Percentiles rank a stretch among this genome's conserved stretches.
Evolutionary conservation across 2,888 invertebrate genomes (phyloP).

Genomic region (Nemurella pictetii): DNA sequence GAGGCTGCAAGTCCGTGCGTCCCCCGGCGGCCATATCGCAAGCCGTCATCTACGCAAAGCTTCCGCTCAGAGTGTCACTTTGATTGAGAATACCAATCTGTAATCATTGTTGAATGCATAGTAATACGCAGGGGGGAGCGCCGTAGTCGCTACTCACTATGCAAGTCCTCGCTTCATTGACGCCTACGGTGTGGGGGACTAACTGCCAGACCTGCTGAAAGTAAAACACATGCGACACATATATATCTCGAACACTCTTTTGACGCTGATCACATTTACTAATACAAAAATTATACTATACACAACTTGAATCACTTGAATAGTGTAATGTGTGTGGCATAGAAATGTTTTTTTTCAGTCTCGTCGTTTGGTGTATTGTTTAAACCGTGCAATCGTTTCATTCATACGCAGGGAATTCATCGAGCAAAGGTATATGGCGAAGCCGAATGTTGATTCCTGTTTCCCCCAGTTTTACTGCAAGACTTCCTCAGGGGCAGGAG

Average conservation of each 20-base stretch:
- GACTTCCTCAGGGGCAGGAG: not conserved
- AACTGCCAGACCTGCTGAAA: not conserved
- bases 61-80: constrained; percentile 22
- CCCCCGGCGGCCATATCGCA: not conserved
- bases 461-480: not conserved
- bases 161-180: not conserved
- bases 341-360: too few relatives aligned
- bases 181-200: not conserved
- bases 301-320: too few relatives aligned
- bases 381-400: too few relatives aligned
- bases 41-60: not conserved
- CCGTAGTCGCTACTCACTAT: not conserved
- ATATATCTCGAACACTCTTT: not conserved
- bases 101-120: constrained; percentile 26
- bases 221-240: constrained; percentile 4
- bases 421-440: too few relatives aligned
- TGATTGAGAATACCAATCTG: constrained; percentile 19
- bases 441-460: not conserved
- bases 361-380: too few relatives aligned
- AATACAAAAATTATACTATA: not conserved
- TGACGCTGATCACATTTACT: not conserved
- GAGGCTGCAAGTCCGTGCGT: not conserved
- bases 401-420: too few relatives aligned
- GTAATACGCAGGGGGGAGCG: constrained; percentile 12
- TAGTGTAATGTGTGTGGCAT: too few relatives aligned